Conservation (phyloP, 2,113 vertebrate species). For the Lota lota region DNA sequence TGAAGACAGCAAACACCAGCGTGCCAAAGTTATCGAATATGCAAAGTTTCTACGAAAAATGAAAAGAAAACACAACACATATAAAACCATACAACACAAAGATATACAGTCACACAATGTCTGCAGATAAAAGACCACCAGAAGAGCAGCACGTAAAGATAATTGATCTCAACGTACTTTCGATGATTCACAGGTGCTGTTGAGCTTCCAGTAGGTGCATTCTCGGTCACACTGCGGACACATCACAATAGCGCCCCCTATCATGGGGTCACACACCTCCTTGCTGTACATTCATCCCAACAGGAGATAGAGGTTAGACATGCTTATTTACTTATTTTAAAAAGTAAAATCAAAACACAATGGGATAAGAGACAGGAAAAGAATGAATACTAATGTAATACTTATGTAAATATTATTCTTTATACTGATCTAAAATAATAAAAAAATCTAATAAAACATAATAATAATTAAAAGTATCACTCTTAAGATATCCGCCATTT, state of each 20-base stretch:
- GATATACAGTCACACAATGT: neutral
- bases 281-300: conserved; percentile 68
- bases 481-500: too few relatives aligned
- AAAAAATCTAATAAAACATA: too few relatives aligned
- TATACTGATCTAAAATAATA: too few relatives aligned
- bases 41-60: conserved; percentile 81
- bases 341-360: too few relatives aligned
- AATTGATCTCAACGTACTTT: conserved; percentile 75
- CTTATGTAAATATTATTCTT: too few relatives aligned
- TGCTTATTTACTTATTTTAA: too few relatives aligned
- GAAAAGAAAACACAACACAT: conserved; percentile 17
- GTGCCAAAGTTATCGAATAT: conserved; percentile 96
- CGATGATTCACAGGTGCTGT: conserved; percentile 89
- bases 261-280: conserved; percentile 86
- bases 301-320: neutral
- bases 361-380: too few relatives aligned
- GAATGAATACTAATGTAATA: too few relatives aligned
- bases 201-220: conserved; percentile 87
- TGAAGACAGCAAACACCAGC: conserved; percentile 90
- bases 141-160: neutral
- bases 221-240: conserved; percentile 88
- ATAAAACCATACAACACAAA: neutral
- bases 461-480: too few relatives aligned
- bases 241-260: conserved; percentile 90
- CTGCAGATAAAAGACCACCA: neutral